phyloP scores from a whole-genome alignment of 2,888 invertebrate species.

The Metacarcinus magister region DNA sequence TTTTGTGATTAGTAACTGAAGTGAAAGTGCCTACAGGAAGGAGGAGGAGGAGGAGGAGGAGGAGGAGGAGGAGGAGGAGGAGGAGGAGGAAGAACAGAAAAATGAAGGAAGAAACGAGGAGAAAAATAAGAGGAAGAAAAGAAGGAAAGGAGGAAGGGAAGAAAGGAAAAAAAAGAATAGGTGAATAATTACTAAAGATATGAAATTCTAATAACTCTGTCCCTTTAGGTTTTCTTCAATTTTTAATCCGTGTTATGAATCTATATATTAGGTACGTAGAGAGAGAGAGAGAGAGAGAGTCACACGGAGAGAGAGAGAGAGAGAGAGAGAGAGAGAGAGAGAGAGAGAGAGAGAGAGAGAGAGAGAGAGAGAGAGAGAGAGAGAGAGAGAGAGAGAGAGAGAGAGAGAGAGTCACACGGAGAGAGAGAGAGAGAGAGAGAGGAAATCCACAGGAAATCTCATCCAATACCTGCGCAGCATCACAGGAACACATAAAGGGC shows the following conservation, averaged over 20 bases:
- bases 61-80: neutral
- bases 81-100: neutral
- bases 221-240: neutral
- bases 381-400: too few relatives aligned
- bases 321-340: neutral
- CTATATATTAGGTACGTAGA: neutral
- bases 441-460: neutral
- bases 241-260: neutral
- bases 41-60: neutral
- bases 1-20: neutral
- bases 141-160: neutral
- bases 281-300: constrained; percentile 36
- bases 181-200: neutral
- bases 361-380: too few relatives aligned
- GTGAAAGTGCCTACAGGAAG: neutral
- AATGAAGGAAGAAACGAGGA: neutral
- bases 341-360: neutral
- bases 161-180: neutral
- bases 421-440: too few relatives aligned
- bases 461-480: neutral
- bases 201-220: neutral
- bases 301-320: constrained; percentile 31
- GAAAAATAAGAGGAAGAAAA: too few relatives aligned
- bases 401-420: too few relatives aligned
- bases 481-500: neutral